phyloP scores from a whole-genome alignment of 2,797 vertebrate genomes.

The Diplodus sargus region DNA sequence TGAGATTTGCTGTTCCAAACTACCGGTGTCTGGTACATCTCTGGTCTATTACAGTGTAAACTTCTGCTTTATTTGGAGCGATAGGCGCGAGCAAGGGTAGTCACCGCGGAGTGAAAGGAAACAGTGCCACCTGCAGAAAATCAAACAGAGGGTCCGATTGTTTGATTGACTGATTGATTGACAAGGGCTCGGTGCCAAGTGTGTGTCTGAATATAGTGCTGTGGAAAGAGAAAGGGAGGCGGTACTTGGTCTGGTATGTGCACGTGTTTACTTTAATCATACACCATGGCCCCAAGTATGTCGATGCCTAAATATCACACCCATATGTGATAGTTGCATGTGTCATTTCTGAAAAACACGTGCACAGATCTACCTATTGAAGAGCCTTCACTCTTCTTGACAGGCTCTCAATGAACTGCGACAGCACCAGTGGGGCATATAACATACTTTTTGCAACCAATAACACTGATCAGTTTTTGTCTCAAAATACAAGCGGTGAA shows the following conservation, averaged over 20 bases:
- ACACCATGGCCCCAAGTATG: background rate
- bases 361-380: constrained; percentile 2
- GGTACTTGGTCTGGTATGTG: background rate
- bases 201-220: background rate
- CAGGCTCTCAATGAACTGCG: background rate
- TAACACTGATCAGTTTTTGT: too few relatives aligned
- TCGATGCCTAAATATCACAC: constrained; percentile 8
- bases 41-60: background rate
- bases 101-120: constrained; percentile 7
- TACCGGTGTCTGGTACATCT: constrained; percentile 14
- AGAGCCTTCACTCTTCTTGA: background rate
- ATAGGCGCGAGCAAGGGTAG: background rate
- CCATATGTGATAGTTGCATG: constrained; percentile 5
- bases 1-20: constrained; percentile 17
- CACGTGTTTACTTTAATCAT: background rate
- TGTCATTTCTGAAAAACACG: background rate
- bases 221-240: background rate
- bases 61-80: background rate
- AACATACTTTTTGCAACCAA: too few relatives aligned
- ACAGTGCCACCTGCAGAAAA: constrained; percentile 28
- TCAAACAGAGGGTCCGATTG: background rate
- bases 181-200: background rate
- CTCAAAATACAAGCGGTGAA: too few relatives aligned
- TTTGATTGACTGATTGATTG: too few relatives aligned
- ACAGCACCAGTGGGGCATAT: background rate